Base-by-base conservation (phyloP, 2,113 vertebrate genomes). In the Crypturellus undulatus region DNA sequence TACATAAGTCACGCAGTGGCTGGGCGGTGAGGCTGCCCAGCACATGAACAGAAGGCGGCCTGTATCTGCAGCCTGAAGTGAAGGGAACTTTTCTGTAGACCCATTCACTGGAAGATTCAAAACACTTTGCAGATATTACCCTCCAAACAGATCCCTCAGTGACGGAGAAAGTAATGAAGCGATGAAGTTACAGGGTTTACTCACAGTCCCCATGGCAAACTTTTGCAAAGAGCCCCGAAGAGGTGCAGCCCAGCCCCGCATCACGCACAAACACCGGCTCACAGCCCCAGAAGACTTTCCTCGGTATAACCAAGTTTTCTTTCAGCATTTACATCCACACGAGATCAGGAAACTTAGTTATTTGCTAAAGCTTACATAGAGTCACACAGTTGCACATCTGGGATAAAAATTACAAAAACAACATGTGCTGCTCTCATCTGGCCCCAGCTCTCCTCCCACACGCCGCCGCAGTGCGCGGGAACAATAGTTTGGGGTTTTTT, bases 331-430 rank as follows among this genome's bases (percentile, higher is more conserved):
- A 43, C 49, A 47, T 32, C 14, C 28, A 12, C 0, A 0, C 4
- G 6, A 12, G 30, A 7, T 26, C 13, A 19, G 18, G 40, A 47
- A 69, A 19, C 21, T 21, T 2, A 9, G 1, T 24, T 21, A 13
- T 3, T 3, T 1, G 6, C 49, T 51, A 62, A 51, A 60, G 34
- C 34, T 42, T 30, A 10, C 0, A 0, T 2, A 16, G 64, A 63
- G 22, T 38, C 45, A 17, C 9, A 7, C 6, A 28, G 24, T 4
- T 1, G 1, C 43, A 43, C 5, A 73, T 7, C 28, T 63, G 65
- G 51, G 52, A 24, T 18, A 45, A 75, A 20, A 51, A 78, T 40
- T 4, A 30, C 0, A 1, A 71, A 58, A 22, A 0, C 45, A 42
- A 24, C 64, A n/a, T 1, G 3, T 0, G 67, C 20, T 3, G 85